Evolutionary conservation across 2,888 invertebrate genomes (phyloP).

Genomic region (Leptinotarsa tumamoca): DNA sequence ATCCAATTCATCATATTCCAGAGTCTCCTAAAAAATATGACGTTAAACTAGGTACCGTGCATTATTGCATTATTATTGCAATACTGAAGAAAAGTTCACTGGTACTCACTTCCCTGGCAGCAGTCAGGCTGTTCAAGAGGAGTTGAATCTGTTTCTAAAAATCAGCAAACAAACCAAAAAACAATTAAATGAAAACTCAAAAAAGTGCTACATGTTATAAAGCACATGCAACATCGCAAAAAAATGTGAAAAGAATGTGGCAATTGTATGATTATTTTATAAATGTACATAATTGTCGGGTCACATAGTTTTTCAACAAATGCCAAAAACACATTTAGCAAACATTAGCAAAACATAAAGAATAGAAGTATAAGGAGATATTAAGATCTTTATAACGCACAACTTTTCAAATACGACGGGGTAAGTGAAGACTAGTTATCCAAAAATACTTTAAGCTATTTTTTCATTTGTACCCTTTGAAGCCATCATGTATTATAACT

Average conservation of each 20-base stretch:
- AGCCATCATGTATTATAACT: too few species aligned
- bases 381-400: too few species aligned
- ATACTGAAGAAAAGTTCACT: neutral
- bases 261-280: too few species aligned
- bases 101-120: slow-evolving; percentile 67
- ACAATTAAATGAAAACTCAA: slow-evolving; percentile 50
- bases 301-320: too few species aligned
- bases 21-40: slow-evolving; percentile 52
- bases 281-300: too few species aligned
- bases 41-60: neutral
- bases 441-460: too few species aligned
- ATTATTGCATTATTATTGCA: neutral
- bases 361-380: too few species aligned
- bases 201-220: slow-evolving; percentile 23
- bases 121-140: slow-evolving; percentile 69
- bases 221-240: slow-evolving; percentile 30
- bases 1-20: slow-evolving; percentile 62
- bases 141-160: slow-evolving; percentile 68
- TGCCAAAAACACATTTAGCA: too few species aligned
- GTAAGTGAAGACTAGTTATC: too few species aligned
- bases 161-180: slow-evolving; percentile 46
- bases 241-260: neutral
- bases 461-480: too few species aligned
- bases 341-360: too few species aligned
- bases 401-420: too few species aligned